Evolutionary conservation across 1,140 invertebrate genomes (phyloP), one percentile per base, ranked within the genome.

Genomic region (Drosophila truncata): DNA sequence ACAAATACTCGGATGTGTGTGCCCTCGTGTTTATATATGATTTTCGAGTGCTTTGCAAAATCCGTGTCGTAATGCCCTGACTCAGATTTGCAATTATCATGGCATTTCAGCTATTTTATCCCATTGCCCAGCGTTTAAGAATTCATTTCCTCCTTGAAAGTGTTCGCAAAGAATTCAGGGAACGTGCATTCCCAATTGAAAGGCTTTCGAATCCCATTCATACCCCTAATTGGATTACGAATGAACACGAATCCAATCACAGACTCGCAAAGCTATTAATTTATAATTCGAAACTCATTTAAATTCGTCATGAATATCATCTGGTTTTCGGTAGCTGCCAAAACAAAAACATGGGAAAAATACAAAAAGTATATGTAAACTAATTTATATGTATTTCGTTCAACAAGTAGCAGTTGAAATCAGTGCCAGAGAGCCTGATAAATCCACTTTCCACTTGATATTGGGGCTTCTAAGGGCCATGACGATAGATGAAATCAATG

Each of bases 401-500:
- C 13, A 59, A n/a, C n/a, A n/a, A n/a, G n/a, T n/a, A n/a, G n/a
- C n/a, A n/a, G n/a, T n/a, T n/a, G 33, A 62, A 71, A 82, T 67
- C 62, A 29, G 66, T 41, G 27, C 27, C 60, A 20, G 11, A 65
- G 8, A 35, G 79, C 76, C 58, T 46, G 79, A 62, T 66, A 73
- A 77, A 80, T 71, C 82, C 64, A 78, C 80, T 74, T 82, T 70
- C 9, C 27, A 49, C 80, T 63, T 42, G 72, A 31, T 54, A 23
- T 54, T 44, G 25, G 6, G 3, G 49, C 49, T 35, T 41, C 47
- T 55, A 66, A 82, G 47, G 60, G 27, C 25, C 54, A 9, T 27
- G 6, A 41, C 25, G 5, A 50, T 16, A 20, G 52, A 4, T 7
- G 14, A 7, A 44, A 35, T 55, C 31, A 58, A 39, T 58, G 39